Evolutionary conservation across 2,888 invertebrate species (phyloP), one percentile per base, ranked within the genome.

Genomic region (Trachelus tabidus): DNA sequence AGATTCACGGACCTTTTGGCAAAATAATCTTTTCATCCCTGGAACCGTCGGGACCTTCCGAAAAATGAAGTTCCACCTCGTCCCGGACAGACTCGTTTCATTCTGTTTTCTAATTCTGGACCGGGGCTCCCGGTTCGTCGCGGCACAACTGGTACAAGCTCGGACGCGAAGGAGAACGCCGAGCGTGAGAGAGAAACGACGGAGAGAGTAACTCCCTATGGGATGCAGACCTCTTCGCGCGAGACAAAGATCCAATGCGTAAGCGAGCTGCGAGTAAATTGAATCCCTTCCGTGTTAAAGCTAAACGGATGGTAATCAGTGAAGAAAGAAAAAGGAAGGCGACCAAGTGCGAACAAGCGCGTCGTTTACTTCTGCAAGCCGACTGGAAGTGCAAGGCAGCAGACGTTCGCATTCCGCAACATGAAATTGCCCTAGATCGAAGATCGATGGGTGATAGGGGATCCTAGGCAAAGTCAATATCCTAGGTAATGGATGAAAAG

Each of bases 401-500:
- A 23, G 56, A 56, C 23, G 56, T 56, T 56, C 56, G 56, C 56
- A 56, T 56, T 56, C 56, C 56, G 56, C 23, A 31, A 71, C 71
- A 34, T 15, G 71, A 71, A 71, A 71, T 71, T 71, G 71, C 34
- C 71, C 71, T 34, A 71, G 71, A 71, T 71, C 6, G 34, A 71
- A 71, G 71, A 71, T 71, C 31, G 31, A 11, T 11, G 33, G 31
- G 71, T 9, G 71, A 71, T 71, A 71, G 33, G 71, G 40, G 33
- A 33, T 71, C 71, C 71, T 71, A 31, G 6, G 33, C 34, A 71
- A 34, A 71, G 71, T 71, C 71, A 71, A 31, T 71, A 71, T 71
- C 71, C 71, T 71, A 34, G 73, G 35, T 73, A 40, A 73, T n/a
- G 68, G 69, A 74, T 34, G 74, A 75, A 77, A 69, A 77, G 68